phyloP scores from a whole-genome alignment of 2,888 invertebrate genomes.

The Keiferia lycopersicella region DNA sequence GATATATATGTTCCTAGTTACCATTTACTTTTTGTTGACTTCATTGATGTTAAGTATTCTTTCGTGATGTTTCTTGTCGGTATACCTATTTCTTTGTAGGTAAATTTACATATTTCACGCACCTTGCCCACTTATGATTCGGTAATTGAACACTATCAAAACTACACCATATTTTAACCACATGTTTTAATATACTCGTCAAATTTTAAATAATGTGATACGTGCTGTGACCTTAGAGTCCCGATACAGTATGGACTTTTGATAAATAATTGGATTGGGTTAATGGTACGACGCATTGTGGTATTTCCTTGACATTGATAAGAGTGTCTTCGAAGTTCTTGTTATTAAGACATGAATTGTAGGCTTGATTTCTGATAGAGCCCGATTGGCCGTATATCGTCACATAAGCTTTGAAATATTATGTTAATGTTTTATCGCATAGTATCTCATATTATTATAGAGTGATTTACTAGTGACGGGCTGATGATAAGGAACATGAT shows the following conservation, averaged over 20 bases:
- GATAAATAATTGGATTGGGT: slow-evolving; percentile 17
- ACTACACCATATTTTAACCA: not conserved
- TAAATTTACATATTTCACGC: not conserved
- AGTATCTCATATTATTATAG: too few species aligned
- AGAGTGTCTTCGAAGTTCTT: slow-evolving; percentile 10
- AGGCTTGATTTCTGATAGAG: not conserved
- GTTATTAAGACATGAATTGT: slow-evolving; percentile 4
- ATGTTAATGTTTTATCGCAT: too few species aligned
- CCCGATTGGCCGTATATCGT: not conserved
- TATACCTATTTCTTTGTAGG: too few species aligned
- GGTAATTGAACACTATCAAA: not conserved
- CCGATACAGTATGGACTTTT: slow-evolving; percentile 4
- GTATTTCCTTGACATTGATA: slow-evolving; percentile 19
- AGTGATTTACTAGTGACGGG: too few species aligned
- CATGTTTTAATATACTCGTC: slow-evolving; percentile 7
- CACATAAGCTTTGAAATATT: too few species aligned
- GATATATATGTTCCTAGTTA: not conserved
- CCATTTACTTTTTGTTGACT: not conserved
- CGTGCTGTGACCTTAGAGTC: slow-evolving; percentile 5
- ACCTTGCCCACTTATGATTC: slow-evolving; percentile 20
- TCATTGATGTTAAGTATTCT: not conserved
- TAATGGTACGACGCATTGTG: not conserved
- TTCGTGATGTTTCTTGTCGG: too few species aligned
- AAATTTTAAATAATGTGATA: not conserved
- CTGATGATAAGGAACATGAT: too few species aligned